These are phyloP conservation scores for Arrhopalites spinosus DNA, from an alignment of 2,888 invertebrate species.

Conservation along the genomic window DNA sequence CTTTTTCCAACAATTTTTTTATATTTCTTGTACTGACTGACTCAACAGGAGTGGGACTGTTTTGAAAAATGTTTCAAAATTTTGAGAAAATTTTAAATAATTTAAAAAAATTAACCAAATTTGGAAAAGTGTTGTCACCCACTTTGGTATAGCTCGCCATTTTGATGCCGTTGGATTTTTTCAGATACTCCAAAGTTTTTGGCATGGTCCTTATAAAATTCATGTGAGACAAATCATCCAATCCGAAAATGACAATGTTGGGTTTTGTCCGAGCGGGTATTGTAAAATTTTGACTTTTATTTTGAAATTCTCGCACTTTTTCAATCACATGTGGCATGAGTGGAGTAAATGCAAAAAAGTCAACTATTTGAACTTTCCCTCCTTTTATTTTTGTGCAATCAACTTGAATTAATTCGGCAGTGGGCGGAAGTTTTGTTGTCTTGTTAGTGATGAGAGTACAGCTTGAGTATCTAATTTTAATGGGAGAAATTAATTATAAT, in stretches of 20 bases:
- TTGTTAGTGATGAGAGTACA: neutral
- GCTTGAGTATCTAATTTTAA: neutral
- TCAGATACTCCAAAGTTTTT: constrained; percentile 67
- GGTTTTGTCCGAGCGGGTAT: no score
- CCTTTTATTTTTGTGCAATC: neutral
- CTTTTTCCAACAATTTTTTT: constrained; percentile 56
- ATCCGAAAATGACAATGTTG: constrained; percentile 78
- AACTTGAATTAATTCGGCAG: constrained; percentile 1
- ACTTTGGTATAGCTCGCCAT: constrained; percentile 89
- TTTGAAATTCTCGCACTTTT: neutral
- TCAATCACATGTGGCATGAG: neutral
- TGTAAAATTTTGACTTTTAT: neutral
- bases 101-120: constrained; percentile 62
- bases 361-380: neutral
- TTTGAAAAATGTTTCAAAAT: neutral
- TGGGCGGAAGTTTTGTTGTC: neutral
- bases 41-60: constrained; percentile 77
- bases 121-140: constrained; percentile 92
- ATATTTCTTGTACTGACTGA: constrained; percentile 68
- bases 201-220: constrained; percentile 86
- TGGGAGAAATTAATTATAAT: neutral
- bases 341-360: neutral
- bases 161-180: constrained; percentile 70
- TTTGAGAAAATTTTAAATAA: neutral
- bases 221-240: constrained; percentile 82